Evolutionary conservation across 2,888 invertebrate species (phyloP).

Genomic region (Ommatoiulus sabulosus): DNA sequence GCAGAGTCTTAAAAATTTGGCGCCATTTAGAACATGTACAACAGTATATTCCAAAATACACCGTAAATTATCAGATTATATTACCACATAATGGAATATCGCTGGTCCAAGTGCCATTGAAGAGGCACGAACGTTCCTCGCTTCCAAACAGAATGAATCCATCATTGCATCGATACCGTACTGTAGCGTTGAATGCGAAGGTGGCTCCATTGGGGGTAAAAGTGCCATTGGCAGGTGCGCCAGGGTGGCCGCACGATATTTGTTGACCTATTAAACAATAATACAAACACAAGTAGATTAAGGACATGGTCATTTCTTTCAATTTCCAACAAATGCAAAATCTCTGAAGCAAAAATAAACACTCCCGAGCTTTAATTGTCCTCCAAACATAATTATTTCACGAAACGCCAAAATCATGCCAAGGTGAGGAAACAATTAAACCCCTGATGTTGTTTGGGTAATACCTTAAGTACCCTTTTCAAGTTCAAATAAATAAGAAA

Average conservation of each 20-base stretch:
- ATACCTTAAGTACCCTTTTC: background rate
- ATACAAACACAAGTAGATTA: conserved; percentile 14
- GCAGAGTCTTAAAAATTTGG: too few relatives aligned
- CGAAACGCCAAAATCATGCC: background rate
- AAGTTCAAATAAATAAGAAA: background rate
- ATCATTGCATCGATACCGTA: conserved; percentile 63
- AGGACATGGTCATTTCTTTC: background rate
- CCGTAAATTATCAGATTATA: conserved; percentile 7
- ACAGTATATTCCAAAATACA: too few relatives aligned
- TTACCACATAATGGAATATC: conserved; percentile 65
- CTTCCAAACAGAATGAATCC: conserved; percentile 65
- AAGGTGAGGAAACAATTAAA: background rate
- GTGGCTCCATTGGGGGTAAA: conserved; percentile 62
- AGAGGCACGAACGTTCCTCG: conserved; percentile 64
- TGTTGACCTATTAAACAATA: conserved; percentile 50
- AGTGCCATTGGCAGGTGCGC: conserved; percentile 64
- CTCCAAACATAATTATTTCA: background rate
- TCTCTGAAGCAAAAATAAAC: background rate
- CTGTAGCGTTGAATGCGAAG: conserved; percentile 63
- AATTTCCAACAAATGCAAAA: background rate
- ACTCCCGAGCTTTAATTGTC: background rate
- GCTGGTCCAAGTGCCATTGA: conserved; percentile 65
- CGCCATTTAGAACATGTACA: too few relatives aligned
- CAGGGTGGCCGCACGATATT: conserved; percentile 64
- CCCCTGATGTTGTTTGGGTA: too few relatives aligned